A percentile compares a stretch with the other conserved stretches of the same genome.
Conservation (phyloP, 2,888 invertebrate species). For the Netelia melanura region DNA sequence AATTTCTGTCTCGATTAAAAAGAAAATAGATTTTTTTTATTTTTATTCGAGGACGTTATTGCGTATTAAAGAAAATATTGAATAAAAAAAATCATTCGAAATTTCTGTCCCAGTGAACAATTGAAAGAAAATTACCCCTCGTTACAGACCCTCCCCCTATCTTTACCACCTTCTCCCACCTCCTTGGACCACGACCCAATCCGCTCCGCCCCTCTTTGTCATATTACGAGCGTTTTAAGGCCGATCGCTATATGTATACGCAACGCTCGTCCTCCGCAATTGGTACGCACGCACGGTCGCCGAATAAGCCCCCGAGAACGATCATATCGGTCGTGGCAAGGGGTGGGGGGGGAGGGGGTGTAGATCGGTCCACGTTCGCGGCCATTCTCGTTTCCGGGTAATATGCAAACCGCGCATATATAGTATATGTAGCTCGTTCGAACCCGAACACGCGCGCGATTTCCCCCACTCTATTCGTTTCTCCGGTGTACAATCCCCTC, state of each 20-base stretch:
- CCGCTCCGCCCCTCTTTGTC: neutral
- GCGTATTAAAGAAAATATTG: too few species aligned
- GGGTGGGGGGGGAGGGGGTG: neutral
- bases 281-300: neutral
- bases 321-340: neutral
- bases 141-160: too few species aligned
- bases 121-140: too few species aligned
- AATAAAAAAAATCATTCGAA: too few species aligned
- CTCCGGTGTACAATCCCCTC: neutral
- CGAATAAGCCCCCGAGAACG: constrained; percentile 43
- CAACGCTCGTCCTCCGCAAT: neutral
- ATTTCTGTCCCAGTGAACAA: too few species aligned
- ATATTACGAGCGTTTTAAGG: neutral
- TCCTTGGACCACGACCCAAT: too few species aligned
- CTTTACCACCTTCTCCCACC: too few species aligned
- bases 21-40: too few species aligned
- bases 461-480: neutral
- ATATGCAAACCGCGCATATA: constrained; percentile 25
- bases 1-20: too few species aligned
- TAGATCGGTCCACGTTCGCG: constrained; percentile 23
- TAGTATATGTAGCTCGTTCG: neutral
- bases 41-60: too few species aligned
- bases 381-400: constrained; percentile 46
- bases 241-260: neutral
- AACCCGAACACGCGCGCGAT: neutral